A percentile compares a stretch with the other conserved stretches of the same genome.
phyloP scores from a whole-genome alignment of 2,888 invertebrate genomes.

The Nomada ruficornis region DNA sequence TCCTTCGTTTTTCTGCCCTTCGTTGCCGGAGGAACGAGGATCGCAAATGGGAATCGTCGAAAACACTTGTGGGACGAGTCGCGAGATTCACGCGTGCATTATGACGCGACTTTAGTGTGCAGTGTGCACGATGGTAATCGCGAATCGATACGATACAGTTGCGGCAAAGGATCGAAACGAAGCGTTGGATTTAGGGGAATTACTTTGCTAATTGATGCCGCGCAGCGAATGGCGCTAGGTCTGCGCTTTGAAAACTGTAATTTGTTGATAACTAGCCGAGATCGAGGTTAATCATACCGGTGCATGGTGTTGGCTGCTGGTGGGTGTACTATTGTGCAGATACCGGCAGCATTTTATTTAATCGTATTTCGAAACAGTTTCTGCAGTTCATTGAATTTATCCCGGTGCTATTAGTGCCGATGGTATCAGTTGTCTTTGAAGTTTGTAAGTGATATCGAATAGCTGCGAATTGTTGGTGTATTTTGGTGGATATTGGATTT shows the following conservation, averaged over 20 bases:
- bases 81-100: conserved; percentile 1
- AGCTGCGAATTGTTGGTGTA: too few relatives aligned
- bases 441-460: too few relatives aligned
- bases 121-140: conserved; percentile 30
- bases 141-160: conserved; percentile 15
- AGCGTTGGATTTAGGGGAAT: conserved; percentile 36
- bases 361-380: neutral
- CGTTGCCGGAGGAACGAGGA: too few relatives aligned
- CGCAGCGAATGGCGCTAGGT: neutral
- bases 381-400: neutral
- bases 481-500: too few relatives aligned
- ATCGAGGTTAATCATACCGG: neutral
- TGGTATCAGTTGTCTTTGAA: too few relatives aligned
- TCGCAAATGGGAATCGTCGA: too few relatives aligned
- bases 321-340: neutral
- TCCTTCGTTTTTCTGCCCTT: neutral
- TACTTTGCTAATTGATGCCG: conserved; percentile 43
- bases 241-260: conserved; percentile 15
- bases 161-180: conserved; percentile 9
- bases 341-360: too few relatives aligned
- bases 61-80: too few relatives aligned
- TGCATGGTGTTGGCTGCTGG: neutral
- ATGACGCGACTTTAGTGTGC: conserved; percentile 5
- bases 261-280: conserved; percentile 9
- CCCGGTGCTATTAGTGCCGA: too few relatives aligned